Conservation (phyloP, 1,140 invertebrate genomes). For the Caenorhabditis briggsae region DNA sequence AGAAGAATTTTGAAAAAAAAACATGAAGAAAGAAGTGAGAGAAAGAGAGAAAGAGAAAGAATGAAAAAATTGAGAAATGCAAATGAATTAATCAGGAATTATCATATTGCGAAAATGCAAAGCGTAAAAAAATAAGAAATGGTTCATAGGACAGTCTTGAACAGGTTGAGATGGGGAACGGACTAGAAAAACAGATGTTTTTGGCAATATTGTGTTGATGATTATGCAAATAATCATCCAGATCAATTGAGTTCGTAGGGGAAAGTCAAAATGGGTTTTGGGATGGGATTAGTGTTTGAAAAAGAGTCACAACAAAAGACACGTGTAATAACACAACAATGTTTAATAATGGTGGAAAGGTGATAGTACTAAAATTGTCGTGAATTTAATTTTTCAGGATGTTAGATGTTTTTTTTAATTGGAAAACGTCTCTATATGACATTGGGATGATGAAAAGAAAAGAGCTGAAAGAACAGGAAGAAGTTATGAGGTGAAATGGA, state of each 20-base stretch:
- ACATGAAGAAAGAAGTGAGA: neutral
- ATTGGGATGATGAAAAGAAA: neutral
- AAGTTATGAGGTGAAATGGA: slow-evolving; percentile 48
- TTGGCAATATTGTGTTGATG: neutral
- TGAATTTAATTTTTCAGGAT: neutral
- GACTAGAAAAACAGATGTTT: slow-evolving; percentile 30
- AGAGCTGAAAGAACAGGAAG: slow-evolving; percentile 23
- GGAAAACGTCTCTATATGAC: neutral
- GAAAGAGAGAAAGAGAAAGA: slow-evolving; percentile 24
- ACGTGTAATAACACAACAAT: slow-evolving; percentile 39
- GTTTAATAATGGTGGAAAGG: neutral
- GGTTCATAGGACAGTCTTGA: slow-evolving; percentile 41
- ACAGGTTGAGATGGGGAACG: slow-evolving; percentile 24
- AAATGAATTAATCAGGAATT: slow-evolving; percentile 38
- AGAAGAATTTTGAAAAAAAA: neutral
- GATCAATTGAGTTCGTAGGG: slow-evolving; percentile 36
- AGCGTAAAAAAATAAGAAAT: neutral
- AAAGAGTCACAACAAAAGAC: slow-evolving; percentile 48
- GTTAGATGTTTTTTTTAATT: neutral
- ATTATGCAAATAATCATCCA: slow-evolving; percentile 11
- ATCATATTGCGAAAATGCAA: slow-evolving; percentile 43
- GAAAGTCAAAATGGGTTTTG: slow-evolving; percentile 7
- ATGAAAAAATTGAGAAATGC: slow-evolving; percentile 36
- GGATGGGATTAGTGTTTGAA: neutral
- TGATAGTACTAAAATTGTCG: neutral